phyloP scores from a whole-genome alignment of 2,888 invertebrate genomes.

The Tridacna crocea region DNA sequence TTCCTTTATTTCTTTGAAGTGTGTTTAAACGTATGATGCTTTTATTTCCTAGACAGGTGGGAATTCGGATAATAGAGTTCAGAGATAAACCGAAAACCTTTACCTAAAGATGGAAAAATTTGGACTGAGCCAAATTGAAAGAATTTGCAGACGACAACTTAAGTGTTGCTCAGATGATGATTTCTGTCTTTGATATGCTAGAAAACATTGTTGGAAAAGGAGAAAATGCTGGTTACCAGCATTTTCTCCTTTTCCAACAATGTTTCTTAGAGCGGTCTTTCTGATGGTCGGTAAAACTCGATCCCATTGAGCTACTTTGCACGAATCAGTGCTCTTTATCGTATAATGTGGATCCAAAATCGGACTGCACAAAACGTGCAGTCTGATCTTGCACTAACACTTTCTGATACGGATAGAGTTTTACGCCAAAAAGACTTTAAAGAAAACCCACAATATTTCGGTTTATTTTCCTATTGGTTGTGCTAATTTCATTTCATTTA shows the following conservation, averaged over 20 bases:
- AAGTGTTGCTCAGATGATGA: background rate
- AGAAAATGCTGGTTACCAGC: background rate
- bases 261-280: background rate
- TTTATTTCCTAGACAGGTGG: constrained; percentile 8
- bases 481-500: no score
- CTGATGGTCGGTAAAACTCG: no score
- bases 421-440: no score
- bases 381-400: no score
- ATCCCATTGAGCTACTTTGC: no score
- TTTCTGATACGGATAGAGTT: no score
- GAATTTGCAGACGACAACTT: background rate
- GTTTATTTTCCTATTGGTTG: no score
- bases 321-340: no score
- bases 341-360: no score
- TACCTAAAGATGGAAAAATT: background rate
- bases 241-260: background rate
- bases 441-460: no score
- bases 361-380: no score
- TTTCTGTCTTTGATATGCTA: no score
- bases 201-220: background rate
- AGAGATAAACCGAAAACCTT: background rate
- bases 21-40: background rate
- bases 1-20: background rate
- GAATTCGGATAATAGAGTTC: constrained; percentile 3
- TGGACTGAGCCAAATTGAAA: background rate